Evolutionary conservation across 2,888 invertebrate species (phyloP), one percentile per base, ranked within the genome.

Genomic region (Andrena bicolor): DNA sequence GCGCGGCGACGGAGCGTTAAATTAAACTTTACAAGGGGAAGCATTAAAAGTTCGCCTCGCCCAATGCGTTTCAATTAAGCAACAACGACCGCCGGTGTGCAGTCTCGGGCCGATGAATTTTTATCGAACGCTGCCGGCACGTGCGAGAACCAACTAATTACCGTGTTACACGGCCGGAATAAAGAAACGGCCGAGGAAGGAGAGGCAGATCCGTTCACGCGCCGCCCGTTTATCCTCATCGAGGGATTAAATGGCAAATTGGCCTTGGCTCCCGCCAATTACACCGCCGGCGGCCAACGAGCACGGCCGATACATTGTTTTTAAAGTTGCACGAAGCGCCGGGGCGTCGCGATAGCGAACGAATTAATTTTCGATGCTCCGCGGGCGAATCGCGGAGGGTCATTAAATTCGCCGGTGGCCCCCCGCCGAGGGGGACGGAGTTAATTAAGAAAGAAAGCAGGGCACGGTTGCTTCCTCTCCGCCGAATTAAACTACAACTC

Each of bases 241-340:
- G 84, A 71, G 74, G 69, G 76, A 84, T 85, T 85, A 82, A 82
- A 81, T 32, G 82, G 76, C 74, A 76, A 81, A 84, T 84, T 82
- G 84, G 75, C 76, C 70, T 78, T 81, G 76, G 76, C 74, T 69
- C 73, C 28, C 35, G 48, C 61, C 84, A 85, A 85, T 84, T 85
- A 85, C 71, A 16, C 69, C 30, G 23, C 51, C 51, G 58, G 48
- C 71, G 61, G 35, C n/a, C 65, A 8, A 23, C 58, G 41, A 51
- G 51, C 23, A 32, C 23, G 16, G 32, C 23, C 65, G 48, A 66
- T 80, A 74, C 84, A 80, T 83, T 83, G 84, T 84, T 83, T 83
- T 84, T 72, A 72, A 77, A 75, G 41, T 71, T 64, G 61, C 63
- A 53, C 6, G 71, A 58, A 30, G 5, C 23, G 56, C 8, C 66